These are phyloP conservation scores for Thera obeliscata DNA, from an alignment of 2,888 invertebrate genomes.

Conservation along the genomic window DNA sequence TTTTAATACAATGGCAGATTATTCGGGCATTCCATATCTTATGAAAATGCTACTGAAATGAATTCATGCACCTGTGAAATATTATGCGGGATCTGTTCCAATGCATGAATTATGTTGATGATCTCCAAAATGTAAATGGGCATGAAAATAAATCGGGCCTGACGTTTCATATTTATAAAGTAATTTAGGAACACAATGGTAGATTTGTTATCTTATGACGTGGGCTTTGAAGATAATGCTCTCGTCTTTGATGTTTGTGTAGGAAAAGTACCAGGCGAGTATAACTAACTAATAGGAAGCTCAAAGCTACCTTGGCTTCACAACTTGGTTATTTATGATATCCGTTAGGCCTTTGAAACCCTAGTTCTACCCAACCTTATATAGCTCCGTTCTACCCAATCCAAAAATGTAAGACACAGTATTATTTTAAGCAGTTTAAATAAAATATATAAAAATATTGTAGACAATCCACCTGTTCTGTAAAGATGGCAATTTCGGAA, in stretches of 20 bases:
- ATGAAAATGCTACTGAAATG: slow-evolving; percentile 36
- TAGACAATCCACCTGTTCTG: too few relatives aligned
- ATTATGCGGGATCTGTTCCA: slow-evolving; percentile 35
- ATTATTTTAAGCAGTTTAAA: too few relatives aligned
- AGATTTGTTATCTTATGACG: slow-evolving; percentile 6
- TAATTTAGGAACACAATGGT: slow-evolving; percentile 22
- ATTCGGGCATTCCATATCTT: slow-evolving; percentile 29
- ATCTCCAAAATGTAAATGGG: slow-evolving; percentile 34
- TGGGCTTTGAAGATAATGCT: neutral
- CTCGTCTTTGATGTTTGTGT: neutral
- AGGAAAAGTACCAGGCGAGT: neutral
- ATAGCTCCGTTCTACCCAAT: too few relatives aligned
- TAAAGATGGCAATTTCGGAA: too few relatives aligned
- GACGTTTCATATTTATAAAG: slow-evolving; percentile 36
- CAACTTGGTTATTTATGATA: too few relatives aligned
- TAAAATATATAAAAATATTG: too few relatives aligned
- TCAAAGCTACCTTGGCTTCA: too few relatives aligned
- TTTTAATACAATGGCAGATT: slow-evolving; percentile 36
- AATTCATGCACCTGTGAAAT: slow-evolving; percentile 39
- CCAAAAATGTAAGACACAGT: too few relatives aligned
- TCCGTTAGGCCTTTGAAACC: too few relatives aligned
- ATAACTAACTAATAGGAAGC: neutral
- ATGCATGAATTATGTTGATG: slow-evolving; percentile 39
- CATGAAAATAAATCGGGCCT: slow-evolving; percentile 32
- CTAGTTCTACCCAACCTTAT: too few relatives aligned